Evolutionary conservation across 2,888 invertebrate species (phyloP), one percentile per base, ranked within the genome.

Genomic region (Yponomeuta sedellus): DNA sequence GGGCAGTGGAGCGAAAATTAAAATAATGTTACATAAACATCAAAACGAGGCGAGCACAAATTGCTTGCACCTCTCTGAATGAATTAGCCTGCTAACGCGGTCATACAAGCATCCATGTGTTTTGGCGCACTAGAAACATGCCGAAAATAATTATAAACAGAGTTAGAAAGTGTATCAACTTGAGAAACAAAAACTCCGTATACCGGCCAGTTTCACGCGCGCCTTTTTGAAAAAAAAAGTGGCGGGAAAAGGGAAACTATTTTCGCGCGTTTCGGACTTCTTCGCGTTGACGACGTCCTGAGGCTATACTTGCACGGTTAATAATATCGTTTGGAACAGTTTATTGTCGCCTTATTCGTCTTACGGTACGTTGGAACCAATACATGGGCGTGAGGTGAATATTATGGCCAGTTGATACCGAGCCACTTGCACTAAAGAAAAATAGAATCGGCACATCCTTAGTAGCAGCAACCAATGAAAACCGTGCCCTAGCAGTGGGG

Each of bases 341-440:
- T 78, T 80, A 81, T 82, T 85, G 86, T 84, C 76, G 76, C 87
- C 88, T 82, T 86, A 86, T 86, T 83, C 76, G 83, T 84, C 75
- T 82, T 88, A 89, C 90, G 89, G 89, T 91, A 88, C 83, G 89
- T 86, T 84, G 89, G 86, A 88, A 85, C 81, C 83, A 86, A 91
- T 89, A 89, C 90, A 76, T 72, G 71, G 72, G 79, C 88, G 88
- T 88, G 88, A 82, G 83, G 72, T 71, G 89, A 88, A 88, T 90
- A 74, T 74, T 74, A 70, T 75, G 71, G 70, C 73, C 77, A 75
- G 12, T 78, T 75, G 77, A 81, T 81, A 82, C 79, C 81, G 82
- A 28, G 28, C 64, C 10, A 10, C 12, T 57, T n/a, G 28, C 34
- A 61, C n/a, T 64, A 44, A 20, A 52, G 44, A 52, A 52, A 20